Conservation (phyloP, 30 jellyfish, hydroid and myxozoan genomes). For the Chrysaora quinquecirrha region DNA sequence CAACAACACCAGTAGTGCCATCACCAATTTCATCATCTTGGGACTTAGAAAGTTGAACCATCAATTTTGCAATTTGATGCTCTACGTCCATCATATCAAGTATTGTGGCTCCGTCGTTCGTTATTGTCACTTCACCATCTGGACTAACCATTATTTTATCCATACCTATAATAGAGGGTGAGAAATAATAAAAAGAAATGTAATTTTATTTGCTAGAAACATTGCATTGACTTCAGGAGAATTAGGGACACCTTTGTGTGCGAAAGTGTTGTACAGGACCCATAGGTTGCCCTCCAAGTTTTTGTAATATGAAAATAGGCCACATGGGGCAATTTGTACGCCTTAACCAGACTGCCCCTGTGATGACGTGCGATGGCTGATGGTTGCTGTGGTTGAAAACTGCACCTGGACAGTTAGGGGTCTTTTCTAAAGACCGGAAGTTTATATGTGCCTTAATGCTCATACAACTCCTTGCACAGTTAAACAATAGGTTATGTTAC, state of each 20-base stretch:
- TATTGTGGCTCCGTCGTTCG: constrained; percentile 99
- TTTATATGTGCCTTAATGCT: too few relatives aligned
- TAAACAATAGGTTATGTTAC: too few relatives aligned
- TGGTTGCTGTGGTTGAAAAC: too few relatives aligned
- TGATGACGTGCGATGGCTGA: too few relatives aligned
- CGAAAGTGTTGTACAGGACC: background rate
- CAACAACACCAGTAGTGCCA: constrained; percentile 99
- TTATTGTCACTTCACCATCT: constrained; percentile 95
- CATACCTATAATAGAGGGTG: too few relatives aligned
- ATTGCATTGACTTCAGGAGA: background rate
- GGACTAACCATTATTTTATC: constrained; percentile 98
- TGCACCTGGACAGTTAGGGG: too few relatives aligned
- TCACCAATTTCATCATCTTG: constrained; percentile 99
- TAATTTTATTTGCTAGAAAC: too few relatives aligned
- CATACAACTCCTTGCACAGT: too few relatives aligned
- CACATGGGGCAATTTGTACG: background rate
- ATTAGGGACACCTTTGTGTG: background rate
- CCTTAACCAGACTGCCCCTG: background rate
- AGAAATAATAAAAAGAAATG: too few relatives aligned
- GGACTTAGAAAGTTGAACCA: constrained; percentile 96
- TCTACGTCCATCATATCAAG: constrained; percentile 96
- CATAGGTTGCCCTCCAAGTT: background rate
- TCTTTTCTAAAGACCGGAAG: too few relatives aligned
- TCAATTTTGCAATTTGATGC: constrained; percentile 97
- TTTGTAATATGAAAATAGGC: background rate